Evolutionary conservation across 37 sponge, comb jelly and placozoan genomes (phyloP).

Genomic region (Agelas oroides): DNA sequence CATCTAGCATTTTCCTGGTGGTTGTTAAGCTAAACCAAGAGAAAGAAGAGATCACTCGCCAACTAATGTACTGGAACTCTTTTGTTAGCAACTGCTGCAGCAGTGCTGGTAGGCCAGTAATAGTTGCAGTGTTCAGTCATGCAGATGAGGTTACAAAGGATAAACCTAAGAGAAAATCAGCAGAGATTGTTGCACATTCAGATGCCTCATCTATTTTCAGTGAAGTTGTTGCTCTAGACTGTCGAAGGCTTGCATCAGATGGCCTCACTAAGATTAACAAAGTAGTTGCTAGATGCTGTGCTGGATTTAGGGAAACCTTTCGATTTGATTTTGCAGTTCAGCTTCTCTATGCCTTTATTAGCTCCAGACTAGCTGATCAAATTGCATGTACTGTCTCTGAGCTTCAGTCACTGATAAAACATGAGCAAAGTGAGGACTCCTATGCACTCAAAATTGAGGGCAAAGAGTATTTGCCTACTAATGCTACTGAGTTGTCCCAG

Average conservation of each 20-base stretch:
- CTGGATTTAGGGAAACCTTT: neutral
- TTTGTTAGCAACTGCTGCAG: neutral
- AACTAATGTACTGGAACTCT: slow-evolving; percentile 15
- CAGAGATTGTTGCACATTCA: neutral
- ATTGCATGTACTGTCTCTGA: neutral
- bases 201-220: too few relatives aligned
- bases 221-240: neutral
- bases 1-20: neutral
- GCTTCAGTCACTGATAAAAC: neutral
- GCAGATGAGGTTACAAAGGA: neutral
- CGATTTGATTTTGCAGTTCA: neutral
- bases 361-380: neutral
- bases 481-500: neutral
- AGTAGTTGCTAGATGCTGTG: neutral
- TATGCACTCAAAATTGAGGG: neutral
- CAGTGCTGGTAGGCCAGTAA: neutral
- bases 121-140: neutral
- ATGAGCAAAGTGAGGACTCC: neutral
- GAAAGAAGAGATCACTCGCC: neutral
- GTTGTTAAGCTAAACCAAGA: neutral
- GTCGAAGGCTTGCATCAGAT: neutral
- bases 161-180: neutral
- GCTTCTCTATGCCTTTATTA: slow-evolving; percentile 13
- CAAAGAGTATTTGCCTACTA: neutral
- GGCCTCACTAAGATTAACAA: neutral